These are phyloP conservation scores for Dallia pectoralis DNA, from an alignment of 2,797 vertebrate genomes.

Conservation along the genomic window DNA sequence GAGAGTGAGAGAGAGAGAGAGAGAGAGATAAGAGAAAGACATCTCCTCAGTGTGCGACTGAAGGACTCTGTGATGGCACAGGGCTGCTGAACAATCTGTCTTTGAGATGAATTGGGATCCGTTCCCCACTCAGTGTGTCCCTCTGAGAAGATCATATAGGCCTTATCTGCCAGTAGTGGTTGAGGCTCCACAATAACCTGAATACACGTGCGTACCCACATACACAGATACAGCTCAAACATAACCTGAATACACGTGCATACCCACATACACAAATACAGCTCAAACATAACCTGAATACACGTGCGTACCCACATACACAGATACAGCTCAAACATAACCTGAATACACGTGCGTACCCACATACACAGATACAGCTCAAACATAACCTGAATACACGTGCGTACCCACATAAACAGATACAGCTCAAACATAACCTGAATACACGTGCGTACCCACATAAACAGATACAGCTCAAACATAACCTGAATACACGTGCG, in stretches of 20 bases:
- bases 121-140: constrained; percentile 54
- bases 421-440: too few species aligned
- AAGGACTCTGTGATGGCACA: constrained; percentile 47
- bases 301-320: too few species aligned
- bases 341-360: too few species aligned
- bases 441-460: too few species aligned
- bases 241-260: constrained; percentile 4
- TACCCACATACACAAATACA: too few species aligned
- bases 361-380: background rate
- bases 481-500: constrained; percentile 4
- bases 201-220: constrained; percentile 23
- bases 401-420: too few species aligned
- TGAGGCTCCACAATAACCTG: constrained; percentile 52
- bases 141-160: constrained; percentile 53
- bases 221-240: background rate
- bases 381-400: constrained; percentile 1
- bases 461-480: background rate
- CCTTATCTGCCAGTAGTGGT: constrained; percentile 57
- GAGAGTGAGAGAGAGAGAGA: constrained; percentile 1
- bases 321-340: too few species aligned
- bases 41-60: constrained; percentile 38
- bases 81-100: constrained; percentile 46
- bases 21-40: constrained; percentile 22
- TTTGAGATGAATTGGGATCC: constrained; percentile 48
- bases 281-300: too few species aligned